Evolutionary conservation across 2,113 vertebrate species (phyloP), one percentile per base, ranked within the genome.

Genomic region (Thunnus maccoyii): DNA sequence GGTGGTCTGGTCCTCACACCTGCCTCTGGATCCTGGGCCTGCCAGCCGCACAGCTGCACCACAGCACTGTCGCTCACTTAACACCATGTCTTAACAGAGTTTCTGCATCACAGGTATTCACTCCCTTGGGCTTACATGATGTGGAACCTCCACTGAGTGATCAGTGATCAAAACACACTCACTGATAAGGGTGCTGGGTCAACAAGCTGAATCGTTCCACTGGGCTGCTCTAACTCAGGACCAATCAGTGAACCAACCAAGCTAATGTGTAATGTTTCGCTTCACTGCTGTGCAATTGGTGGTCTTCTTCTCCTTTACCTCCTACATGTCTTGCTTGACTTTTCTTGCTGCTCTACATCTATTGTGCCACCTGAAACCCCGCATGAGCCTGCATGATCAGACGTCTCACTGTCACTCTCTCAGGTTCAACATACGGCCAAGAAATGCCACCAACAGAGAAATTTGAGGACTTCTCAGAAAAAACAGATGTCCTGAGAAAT

Each of bases 31-130:
- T 82, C 66, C 62, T 50, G 16, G 75, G 32, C 68, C 75, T 66
- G 69, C 79, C 80, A 81, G 80, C 74, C 65, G 72, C 92, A 89
- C 95, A 96, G 95, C 94, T 97, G 95, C 92, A 95, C 75, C 89
- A 82, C 63, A 60, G 78, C 66, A 66, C 81, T 89, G 86, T 91
- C 92, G 92, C 89, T 92, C 94, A 94, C 86, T 91, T 95, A 91
- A 94, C 94, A 91, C 94, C 89, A 62, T 88, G 92, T 94, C 95
- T 96, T 86, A 86, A 93, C 72, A 84, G 85, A 69, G 56, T 82
- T 85, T 87, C 77, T 80, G 86, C 72, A 46, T 88, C 86, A 82
- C 76, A 85, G 82, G 76, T 65, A 85, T 87, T 83, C 62, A 30
- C 50, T 69, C 81, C 60, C 52, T 52, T 74, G 25, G 77, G 54